These are phyloP conservation scores for Theocolax elegans DNA, from an alignment of 1,140 invertebrate species.

Conservation along the genomic window DNA sequence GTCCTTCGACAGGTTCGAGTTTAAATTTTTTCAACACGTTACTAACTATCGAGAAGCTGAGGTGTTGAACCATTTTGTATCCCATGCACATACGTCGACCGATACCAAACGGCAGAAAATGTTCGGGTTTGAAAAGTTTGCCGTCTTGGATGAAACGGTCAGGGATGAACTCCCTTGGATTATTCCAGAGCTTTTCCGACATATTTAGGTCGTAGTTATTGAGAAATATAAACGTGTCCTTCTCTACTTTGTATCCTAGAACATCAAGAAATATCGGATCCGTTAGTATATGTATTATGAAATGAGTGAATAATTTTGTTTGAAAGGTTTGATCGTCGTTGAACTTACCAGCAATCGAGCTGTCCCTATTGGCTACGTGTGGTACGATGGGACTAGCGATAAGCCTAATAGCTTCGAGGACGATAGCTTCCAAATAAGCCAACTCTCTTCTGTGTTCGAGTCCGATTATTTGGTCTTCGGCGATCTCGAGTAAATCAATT, in stretches of 20 bases:
- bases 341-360: constrained; percentile 72
- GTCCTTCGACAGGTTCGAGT: constrained; percentile 69
- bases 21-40: constrained; percentile 82
- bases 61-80: constrained; percentile 82
- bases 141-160: constrained; percentile 78
- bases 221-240: constrained; percentile 86
- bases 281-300: background rate
- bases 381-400: constrained; percentile 91
- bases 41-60: constrained; percentile 79
- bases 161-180: constrained; percentile 69
- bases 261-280: too few relatives aligned
- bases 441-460: constrained; percentile 76
- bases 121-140: constrained; percentile 67
- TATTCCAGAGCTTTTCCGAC: constrained; percentile 77
- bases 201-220: constrained; percentile 90
- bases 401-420: constrained; percentile 82
- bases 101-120: constrained; percentile 89
- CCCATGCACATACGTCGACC: constrained; percentile 90
- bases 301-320: background rate
- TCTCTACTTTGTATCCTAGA: constrained; percentile 76
- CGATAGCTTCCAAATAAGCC: constrained; percentile 86
- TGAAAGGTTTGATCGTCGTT: background rate
- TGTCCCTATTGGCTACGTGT: constrained; percentile 84
- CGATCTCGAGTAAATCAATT: constrained; percentile 71
- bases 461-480: constrained; percentile 65